phyloP scores from a whole-genome alignment of 2,888 invertebrate species.

The Aporophyla nigra region DNA sequence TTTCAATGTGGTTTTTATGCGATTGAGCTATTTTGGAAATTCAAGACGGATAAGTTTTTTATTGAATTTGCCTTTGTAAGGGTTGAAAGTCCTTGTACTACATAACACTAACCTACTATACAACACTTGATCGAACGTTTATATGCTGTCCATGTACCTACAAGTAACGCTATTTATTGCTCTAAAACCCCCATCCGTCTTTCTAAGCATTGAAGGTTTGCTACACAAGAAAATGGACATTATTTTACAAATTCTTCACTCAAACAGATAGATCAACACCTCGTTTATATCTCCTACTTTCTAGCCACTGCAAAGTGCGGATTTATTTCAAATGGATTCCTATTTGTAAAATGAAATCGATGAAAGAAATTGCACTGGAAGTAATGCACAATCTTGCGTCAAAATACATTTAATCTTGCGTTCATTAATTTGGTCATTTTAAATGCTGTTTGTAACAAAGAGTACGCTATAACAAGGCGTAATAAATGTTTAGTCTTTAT shows the following conservation, averaged over 20 bases:
- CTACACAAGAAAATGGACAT: slow-evolving; percentile 45
- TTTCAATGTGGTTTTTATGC: not conserved
- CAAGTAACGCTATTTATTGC: slow-evolving; percentile 38
- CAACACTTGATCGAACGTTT: slow-evolving; percentile 25
- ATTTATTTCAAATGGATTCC: slow-evolving; percentile 46
- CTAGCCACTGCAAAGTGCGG: slow-evolving; percentile 21
- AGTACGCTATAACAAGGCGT: too few relatives aligned
- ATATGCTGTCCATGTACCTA: slow-evolving; percentile 19
- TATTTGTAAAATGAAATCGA: slow-evolving; percentile 8
- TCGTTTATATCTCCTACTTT: slow-evolving; percentile 28
- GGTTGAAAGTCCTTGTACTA: not conserved
- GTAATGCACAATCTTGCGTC: too few relatives aligned
- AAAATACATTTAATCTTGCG: not conserved
- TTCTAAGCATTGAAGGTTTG: slow-evolving; percentile 26
- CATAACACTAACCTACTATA: slow-evolving; percentile 3
- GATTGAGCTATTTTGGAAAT: not conserved
- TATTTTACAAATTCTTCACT: slow-evolving; percentile 34
- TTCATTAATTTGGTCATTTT: not conserved
- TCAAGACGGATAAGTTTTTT: not conserved
- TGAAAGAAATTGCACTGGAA: not conserved
- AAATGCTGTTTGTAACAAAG: too few relatives aligned
- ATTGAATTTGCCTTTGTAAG: not conserved
- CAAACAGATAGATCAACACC: slow-evolving; percentile 47
- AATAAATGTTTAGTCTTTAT: too few relatives aligned
- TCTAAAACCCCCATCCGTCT: slow-evolving; percentile 42